Conservation (phyloP, 2,113 vertebrate species). For the Scomber colias region DNA sequence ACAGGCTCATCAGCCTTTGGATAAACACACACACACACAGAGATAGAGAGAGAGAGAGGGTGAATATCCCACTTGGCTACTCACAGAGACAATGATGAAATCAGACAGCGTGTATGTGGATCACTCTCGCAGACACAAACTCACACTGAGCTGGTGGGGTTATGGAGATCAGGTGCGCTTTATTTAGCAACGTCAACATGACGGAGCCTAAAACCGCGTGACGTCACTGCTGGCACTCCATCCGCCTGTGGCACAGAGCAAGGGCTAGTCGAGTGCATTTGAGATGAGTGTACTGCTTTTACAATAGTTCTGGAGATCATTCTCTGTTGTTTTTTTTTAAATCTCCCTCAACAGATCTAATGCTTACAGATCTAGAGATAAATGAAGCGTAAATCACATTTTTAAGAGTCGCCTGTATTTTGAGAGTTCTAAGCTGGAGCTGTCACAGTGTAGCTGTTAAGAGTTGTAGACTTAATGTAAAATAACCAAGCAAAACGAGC, state of each 20-base stretch:
- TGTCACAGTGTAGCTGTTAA: conserved; percentile 2
- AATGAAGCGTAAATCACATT: not conserved
- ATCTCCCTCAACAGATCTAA: not conserved
- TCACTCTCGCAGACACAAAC: conserved; percentile 57
- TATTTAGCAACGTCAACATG: conserved; percentile 61
- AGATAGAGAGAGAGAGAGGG: not conserved
- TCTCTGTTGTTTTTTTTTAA: not conserved
- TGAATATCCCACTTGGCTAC: conserved; percentile 57
- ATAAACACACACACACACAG: conserved; percentile 29
- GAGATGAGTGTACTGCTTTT: not conserved
- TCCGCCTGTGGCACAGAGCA: conserved; percentile 9
- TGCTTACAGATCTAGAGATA: not conserved
- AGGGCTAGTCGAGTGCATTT: not conserved
- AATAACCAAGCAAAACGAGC: conserved; percentile 34
- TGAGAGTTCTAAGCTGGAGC: conserved; percentile 11
- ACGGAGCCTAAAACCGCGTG: conserved; percentile 34
- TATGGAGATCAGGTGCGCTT: conserved; percentile 70
- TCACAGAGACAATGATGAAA: conserved; percentile 60
- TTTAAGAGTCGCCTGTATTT: not conserved
- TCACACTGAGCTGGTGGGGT: conserved; percentile 51
- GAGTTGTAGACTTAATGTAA: not conserved
- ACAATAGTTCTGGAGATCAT: not conserved
- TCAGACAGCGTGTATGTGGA: conserved; percentile 61
- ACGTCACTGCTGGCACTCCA: conserved; percentile 43
- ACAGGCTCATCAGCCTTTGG: conserved; percentile 31